phyloP scores from a whole-genome alignment of 35 echinoderm and acorn worm genomes.

The Heliocidaris erythrogramma region DNA sequence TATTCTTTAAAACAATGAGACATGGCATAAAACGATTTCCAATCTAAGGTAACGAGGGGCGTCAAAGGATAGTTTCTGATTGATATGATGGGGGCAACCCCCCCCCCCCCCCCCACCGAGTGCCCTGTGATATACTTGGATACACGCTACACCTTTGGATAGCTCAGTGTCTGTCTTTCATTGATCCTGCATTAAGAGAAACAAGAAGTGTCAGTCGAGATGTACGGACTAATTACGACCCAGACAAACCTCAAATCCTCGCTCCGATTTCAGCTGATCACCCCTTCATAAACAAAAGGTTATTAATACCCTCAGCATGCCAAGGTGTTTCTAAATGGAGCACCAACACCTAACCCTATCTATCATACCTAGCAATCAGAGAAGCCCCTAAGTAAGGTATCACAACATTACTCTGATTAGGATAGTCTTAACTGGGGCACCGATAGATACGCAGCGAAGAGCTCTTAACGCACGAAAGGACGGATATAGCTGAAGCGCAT shows the following conservation, averaged over 20 bases:
- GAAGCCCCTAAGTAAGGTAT: not conserved
- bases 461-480: not conserved
- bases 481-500: not conserved
- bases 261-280: not conserved
- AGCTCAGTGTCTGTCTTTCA: not conserved
- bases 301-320: not conserved
- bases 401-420: not conserved
- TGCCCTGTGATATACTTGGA: not conserved
- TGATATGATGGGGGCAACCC: not conserved
- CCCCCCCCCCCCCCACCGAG: no score
- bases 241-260: not conserved
- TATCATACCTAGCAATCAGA: not conserved
- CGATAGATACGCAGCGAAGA: not conserved
- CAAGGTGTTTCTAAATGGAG: not conserved
- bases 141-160: not conserved
- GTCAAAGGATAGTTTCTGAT: not conserved
- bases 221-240: not conserved
- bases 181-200: not conserved
- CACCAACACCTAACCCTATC: not conserved
- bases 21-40: not conserved
- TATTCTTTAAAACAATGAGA: no score
- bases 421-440: not conserved
- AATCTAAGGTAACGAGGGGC: not conserved
- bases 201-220: not conserved
- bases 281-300: not conserved